These are phyloP conservation scores for Corbicula japonica DNA, from an alignment of 2,888 invertebrate genomes.

Conservation along the genomic window DNA sequence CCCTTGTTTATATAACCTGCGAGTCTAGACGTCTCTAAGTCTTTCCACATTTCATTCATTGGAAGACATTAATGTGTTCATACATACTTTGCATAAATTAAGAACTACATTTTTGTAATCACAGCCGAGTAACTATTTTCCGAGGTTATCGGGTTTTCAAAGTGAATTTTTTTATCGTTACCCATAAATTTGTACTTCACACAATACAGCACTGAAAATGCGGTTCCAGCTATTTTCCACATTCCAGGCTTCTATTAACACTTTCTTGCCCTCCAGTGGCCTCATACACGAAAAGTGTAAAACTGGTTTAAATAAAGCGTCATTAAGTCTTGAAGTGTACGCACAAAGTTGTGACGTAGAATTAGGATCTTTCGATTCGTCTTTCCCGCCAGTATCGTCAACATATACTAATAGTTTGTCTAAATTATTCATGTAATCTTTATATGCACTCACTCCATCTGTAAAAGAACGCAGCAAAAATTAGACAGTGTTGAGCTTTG, in stretches of 20 bases:
- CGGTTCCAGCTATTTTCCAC: slow-evolving; percentile 87
- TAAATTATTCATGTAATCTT: slow-evolving; percentile 87
- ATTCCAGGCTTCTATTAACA: slow-evolving; percentile 88
- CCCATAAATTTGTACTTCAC: slow-evolving; percentile 88
- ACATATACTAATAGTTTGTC: slow-evolving; percentile 88
- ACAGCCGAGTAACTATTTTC: slow-evolving; percentile 23
- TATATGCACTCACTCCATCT: slow-evolving; percentile 79
- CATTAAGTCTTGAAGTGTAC: slow-evolving; percentile 87
- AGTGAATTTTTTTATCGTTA: slow-evolving; percentile 31
- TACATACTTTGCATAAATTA: slow-evolving; percentile 8
- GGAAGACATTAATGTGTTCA: background rate
- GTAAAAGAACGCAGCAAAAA: slow-evolving; percentile 54
- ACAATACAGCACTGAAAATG: slow-evolving; percentile 88
- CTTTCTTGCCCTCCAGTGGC: slow-evolving; percentile 87
- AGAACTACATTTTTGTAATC: no score
- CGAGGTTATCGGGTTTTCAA: slow-evolving; percentile 30
- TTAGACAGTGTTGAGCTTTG: no score
- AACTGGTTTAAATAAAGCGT: slow-evolving; percentile 87
- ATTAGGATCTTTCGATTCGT: slow-evolving; percentile 77
- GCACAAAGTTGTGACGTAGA: slow-evolving; percentile 86
- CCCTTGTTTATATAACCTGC: slow-evolving; percentile 8
- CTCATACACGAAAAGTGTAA: slow-evolving; percentile 87
- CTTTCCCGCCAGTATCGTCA: slow-evolving; percentile 85
- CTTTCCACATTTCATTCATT: background rate
- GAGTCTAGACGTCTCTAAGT: background rate